A percentile compares a stretch with the other conserved stretches of the same genome.
These are phyloP conservation scores for Leucophora obtusa DNA, from an alignment of 2,888 invertebrate genomes.

Conservation along the genomic window DNA sequence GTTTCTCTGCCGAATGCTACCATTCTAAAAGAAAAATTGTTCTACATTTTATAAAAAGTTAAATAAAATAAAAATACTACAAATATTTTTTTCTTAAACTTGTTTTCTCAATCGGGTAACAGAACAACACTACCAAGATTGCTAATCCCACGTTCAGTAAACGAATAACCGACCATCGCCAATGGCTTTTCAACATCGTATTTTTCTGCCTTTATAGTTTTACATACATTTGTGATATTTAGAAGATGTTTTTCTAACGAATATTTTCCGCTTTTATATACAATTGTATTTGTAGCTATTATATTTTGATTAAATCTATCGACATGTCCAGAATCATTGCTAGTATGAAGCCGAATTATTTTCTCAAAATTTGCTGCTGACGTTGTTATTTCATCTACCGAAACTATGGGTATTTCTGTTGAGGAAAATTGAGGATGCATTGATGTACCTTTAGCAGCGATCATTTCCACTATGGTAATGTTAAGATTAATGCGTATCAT, in stretches of 20 bases:
- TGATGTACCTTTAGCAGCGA: constrained; percentile 61
- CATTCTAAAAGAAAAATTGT: too few relatives aligned
- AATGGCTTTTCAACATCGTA: too few relatives aligned
- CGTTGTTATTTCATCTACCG: background rate
- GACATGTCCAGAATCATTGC: background rate
- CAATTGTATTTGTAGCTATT: background rate
- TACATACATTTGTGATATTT: constrained; percentile 46
- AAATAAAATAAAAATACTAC: too few relatives aligned
- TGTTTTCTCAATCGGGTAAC: too few relatives aligned
- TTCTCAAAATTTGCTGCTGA: background rate
- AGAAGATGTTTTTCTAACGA: constrained; percentile 47
- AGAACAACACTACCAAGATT: too few relatives aligned
- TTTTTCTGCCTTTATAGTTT: background rate
- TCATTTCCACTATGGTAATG: constrained; percentile 85
- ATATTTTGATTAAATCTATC: constrained; percentile 6
- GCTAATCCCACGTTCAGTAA: too few relatives aligned
- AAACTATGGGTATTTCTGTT: background rate
- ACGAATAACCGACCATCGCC: too few relatives aligned
- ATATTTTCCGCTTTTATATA: background rate
- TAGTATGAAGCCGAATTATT: constrained; percentile 14
- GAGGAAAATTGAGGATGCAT: background rate
- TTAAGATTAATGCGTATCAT: constrained; percentile 84
- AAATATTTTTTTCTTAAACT: too few relatives aligned
- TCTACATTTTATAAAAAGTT: too few relatives aligned
- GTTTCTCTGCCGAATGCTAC: too few relatives aligned